Percentiles rank a stretch among this genome's conserved stretches.
phyloP scores from a whole-genome alignment of 2,888 invertebrate genomes.

The Tenthredo scrophulariae region DNA sequence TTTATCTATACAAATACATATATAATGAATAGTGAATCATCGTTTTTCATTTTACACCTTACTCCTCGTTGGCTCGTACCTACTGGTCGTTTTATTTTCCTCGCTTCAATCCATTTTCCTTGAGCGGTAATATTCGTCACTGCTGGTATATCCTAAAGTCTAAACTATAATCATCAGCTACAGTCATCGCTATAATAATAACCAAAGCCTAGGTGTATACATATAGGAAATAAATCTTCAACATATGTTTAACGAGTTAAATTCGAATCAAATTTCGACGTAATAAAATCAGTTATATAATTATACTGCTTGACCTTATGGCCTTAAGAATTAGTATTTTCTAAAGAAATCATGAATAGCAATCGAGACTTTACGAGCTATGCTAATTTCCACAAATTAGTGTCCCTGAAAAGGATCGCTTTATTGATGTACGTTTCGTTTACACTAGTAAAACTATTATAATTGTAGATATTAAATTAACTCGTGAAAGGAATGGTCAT shows the following conservation, averaged over 20 bases:
- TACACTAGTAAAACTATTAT: background rate
- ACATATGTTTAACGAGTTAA: background rate
- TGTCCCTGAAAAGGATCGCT: background rate
- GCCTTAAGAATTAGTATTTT: background rate
- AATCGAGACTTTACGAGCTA: background rate
- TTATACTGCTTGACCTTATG: background rate
- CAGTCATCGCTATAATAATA: background rate
- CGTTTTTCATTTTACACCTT: background rate
- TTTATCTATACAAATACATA: background rate
- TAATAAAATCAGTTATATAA: background rate
- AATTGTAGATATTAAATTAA: background rate
- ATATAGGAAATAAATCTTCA: background rate
- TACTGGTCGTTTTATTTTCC: background rate
- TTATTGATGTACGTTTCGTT: background rate
- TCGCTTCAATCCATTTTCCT: background rate
- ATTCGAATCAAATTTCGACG: background rate
- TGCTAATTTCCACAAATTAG: constrained; percentile 15
- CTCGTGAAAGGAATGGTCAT: background rate
- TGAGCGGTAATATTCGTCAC: background rate
- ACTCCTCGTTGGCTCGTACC: background rate
- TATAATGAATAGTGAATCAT: background rate
- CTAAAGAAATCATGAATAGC: background rate
- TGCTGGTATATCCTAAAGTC: background rate
- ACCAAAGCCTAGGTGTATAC: background rate
- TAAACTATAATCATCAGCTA: background rate